Conservation (phyloP, 2,888 invertebrate genomes). For the Lamellibrachia columna region DNA sequence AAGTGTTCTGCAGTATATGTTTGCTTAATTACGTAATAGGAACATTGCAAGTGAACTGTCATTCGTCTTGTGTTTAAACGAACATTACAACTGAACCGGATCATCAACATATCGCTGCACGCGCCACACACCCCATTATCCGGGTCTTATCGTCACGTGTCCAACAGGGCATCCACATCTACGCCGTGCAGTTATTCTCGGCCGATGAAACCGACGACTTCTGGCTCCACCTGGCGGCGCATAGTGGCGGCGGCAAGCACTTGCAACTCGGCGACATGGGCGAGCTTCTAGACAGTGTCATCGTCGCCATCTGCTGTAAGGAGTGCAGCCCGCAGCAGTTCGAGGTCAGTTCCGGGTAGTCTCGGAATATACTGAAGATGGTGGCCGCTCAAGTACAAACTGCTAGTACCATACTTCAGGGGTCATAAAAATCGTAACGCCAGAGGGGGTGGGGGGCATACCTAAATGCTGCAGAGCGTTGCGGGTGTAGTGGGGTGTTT, state of each 20-base stretch:
- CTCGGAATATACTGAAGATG: not conserved
- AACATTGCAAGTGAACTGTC: no score
- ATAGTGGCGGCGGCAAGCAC: not conserved
- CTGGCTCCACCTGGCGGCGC: not conserved
- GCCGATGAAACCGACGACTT: not conserved
- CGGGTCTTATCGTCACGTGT: not conserved
- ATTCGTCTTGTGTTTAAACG: no score
- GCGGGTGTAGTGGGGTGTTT: no score
- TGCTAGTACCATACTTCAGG: no score
- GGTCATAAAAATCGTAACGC: no score
- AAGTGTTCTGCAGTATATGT: no score
- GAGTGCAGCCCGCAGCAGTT: not conserved
- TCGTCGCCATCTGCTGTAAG: slow-evolving; percentile 4
- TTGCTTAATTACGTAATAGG: no score
- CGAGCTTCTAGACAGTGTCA: not conserved
- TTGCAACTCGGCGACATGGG: not conserved
- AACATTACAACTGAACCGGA: no score
- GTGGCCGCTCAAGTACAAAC: not conserved
- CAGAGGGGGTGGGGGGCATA: no score
- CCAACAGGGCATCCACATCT: not conserved
- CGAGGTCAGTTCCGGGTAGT: not conserved
- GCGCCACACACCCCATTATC: no score
- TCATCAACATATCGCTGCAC: no score
- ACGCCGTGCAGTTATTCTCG: slow-evolving; percentile 3
- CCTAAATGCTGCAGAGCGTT: no score